Evolutionary conservation across 2,797 vertebrate species (phyloP).

Genomic region (Esox lucius): DNA sequence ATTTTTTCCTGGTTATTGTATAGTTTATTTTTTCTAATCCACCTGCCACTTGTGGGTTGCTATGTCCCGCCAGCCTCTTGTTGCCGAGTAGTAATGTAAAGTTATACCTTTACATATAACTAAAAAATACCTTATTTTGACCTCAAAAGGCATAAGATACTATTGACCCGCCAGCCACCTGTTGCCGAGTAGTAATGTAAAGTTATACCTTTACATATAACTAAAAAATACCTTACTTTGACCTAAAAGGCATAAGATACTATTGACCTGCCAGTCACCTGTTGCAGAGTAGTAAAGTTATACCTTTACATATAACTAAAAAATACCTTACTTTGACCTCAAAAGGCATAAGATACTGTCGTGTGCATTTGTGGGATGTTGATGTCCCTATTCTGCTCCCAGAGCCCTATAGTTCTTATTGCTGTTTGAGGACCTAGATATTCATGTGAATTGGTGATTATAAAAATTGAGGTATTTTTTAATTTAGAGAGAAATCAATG

Average conservation of each 20-base stretch:
- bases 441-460: slow-evolving; percentile 8
- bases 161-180: too few relatives aligned
- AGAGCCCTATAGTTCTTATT: slow-evolving; percentile 28
- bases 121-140: slow-evolving; percentile 7
- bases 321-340: slow-evolving; percentile 12
- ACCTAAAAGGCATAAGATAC: slow-evolving; percentile 6
- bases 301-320: neutral
- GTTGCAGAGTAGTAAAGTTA: neutral
- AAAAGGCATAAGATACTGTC: slow-evolving; percentile 5
- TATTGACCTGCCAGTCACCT: too few relatives aligned
- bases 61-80: too few relatives aligned
- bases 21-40: too few relatives aligned
- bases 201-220: neutral
- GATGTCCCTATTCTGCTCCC: slow-evolving; percentile 16
- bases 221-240: slow-evolving; percentile 7
- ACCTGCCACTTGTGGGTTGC: too few relatives aligned
- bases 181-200: neutral
- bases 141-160: slow-evolving; percentile 10
- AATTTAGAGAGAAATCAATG: neutral
- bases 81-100: neutral
- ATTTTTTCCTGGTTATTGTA: too few relatives aligned
- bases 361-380: slow-evolving; percentile 22
- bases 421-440: slow-evolving; percentile 24
- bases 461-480: neutral
- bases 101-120: neutral